Base-by-base conservation (phyloP, 2,797 vertebrate genomes). In the Graptemys geographica region DNA sequence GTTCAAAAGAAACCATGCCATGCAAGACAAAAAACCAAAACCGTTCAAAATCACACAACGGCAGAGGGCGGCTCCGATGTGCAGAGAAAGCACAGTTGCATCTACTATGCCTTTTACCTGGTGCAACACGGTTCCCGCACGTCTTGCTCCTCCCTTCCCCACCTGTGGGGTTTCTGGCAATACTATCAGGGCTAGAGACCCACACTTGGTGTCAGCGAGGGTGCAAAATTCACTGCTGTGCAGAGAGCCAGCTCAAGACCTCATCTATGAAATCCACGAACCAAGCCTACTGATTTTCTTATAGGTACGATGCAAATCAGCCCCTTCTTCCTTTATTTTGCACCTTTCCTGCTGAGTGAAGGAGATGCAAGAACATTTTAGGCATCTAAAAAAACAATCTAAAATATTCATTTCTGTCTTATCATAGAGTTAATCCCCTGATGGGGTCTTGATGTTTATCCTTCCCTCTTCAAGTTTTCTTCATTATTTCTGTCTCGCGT, bases 401-500 rank as follows among this genome's bases (percentile, higher is more conserved):
- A 88, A 96, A 95, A 94, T 94, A 95, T 94, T 86, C 86, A 83
- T 83, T 5, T 7, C 91, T 90, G 81, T 79, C 94, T 72, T 92
- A 93, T 92, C 90, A 93, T 87, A 81, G 94, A 93, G 78, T 91
- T 96, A 94, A 94, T 97, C 91, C 90, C 88, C 55, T 49, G 92
- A 92, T 93, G 72, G 1, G 0, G 57, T 88, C 91, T 91, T 88
- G 83, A 93, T 96, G 94, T 95, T 97, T 97, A 97, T 97, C 84
- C 91, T 84, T 94, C 94, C 87, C 79, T 90, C 86, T 95, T 90
- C 81, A 83, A 91, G 62, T 84, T 94, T 93, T 88, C 95, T 95
- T 97, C 97, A 97, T 98, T 97, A 97, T 97, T 97, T 96, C 97
- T 96, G 93, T 96, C 97, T 97, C 96, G 93, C 95, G 94, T 97